These are phyloP conservation scores for Betta splendens DNA, from an alignment of 2,797 vertebrate genomes.

Conservation along the genomic window DNA sequence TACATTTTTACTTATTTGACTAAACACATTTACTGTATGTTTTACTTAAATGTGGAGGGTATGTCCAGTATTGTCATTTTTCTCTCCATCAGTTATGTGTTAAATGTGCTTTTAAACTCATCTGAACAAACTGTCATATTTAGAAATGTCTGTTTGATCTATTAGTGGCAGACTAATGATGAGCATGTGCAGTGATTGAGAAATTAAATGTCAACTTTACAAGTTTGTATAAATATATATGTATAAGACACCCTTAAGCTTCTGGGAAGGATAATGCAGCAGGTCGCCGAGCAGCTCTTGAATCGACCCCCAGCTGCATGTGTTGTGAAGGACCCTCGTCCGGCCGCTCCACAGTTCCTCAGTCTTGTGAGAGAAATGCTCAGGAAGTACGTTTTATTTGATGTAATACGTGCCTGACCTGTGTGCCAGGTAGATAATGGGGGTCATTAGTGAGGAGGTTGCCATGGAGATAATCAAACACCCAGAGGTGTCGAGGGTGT, in stretches of 20 bases:
- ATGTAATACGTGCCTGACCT: slow-evolving; percentile 64
- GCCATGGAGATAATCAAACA: slow-evolving; percentile 74
- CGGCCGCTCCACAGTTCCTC: slow-evolving; percentile 21
- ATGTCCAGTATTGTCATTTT: background rate
- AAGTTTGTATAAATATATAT: slow-evolving; percentile 27
- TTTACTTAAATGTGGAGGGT: slow-evolving; percentile 1
- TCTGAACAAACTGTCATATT: background rate
- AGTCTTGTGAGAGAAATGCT: slow-evolving; percentile 56
- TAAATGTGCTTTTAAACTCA: background rate
- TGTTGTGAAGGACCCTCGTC: slow-evolving; percentile 35
- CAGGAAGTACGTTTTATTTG: slow-evolving; percentile 70
- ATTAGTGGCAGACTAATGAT: background rate
- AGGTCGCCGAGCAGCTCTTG: slow-evolving; percentile 2
- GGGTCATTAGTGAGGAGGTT: slow-evolving; percentile 68
- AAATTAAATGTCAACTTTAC: slow-evolving; percentile 31
- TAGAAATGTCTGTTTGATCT: background rate
- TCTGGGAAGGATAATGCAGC: slow-evolving; percentile 1
- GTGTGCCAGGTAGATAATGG: slow-evolving; percentile 62
- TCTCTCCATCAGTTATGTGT: no score
- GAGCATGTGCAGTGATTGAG: background rate
- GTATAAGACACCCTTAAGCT: slow-evolving; percentile 15
- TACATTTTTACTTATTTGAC: no score
- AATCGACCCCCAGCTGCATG: slow-evolving; percentile 36
- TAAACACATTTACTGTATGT: no score
- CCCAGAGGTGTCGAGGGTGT: slow-evolving; percentile 44